Conservation (phyloP, 2,797 vertebrate genomes). For the Hoplostethus mediterraneus region DNA sequence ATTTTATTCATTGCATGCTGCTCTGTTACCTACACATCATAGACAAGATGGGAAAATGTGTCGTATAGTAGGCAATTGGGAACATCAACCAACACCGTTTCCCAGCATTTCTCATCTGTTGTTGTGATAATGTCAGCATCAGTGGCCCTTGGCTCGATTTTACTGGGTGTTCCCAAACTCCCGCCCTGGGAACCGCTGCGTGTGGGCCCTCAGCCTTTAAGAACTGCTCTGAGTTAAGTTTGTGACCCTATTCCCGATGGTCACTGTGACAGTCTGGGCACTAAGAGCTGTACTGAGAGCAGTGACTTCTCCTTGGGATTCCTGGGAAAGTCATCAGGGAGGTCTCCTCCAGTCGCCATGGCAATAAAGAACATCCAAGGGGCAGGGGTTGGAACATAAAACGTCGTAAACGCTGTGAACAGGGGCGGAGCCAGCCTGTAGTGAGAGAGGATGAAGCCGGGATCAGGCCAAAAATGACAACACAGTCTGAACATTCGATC, state of each 20-base stretch:
- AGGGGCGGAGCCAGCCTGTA: neutral
- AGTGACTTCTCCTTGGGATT: constrained; percentile 16
- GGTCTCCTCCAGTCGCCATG: constrained; percentile 53
- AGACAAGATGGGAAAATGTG: constrained; percentile 4
- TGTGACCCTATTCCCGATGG: constrained; percentile 8
- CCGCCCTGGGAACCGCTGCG: constrained; percentile 62
- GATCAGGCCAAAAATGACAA: constrained; percentile 47
- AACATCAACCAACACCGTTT: constrained; percentile 25
- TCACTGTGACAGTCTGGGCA: neutral
- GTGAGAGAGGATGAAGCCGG: constrained; percentile 43
- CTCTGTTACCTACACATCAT: neutral
- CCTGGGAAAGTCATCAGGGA: constrained; percentile 73
- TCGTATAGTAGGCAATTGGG: neutral
- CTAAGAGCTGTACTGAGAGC: constrained; percentile 45
- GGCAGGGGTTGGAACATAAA: constrained; percentile 72
- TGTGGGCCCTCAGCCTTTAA: constrained; percentile 27
- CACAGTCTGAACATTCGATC: constrained; percentile 38
- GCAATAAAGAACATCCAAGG: constrained; percentile 63
- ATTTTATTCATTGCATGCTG: constrained; percentile 2
- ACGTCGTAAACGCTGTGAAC: constrained; percentile 60
- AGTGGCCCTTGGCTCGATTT: constrained; percentile 48
- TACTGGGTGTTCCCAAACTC: constrained; percentile 22
- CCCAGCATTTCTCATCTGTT: constrained; percentile 47
- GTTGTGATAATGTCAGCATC: constrained; percentile 40
- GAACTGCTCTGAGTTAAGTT: constrained; percentile 36